A percentile compares a stretch with the other conserved stretches of the same genome.
phyloP scores from a whole-genome alignment of 2,888 invertebrate species.

The Lasioglossum malachurum region DNA sequence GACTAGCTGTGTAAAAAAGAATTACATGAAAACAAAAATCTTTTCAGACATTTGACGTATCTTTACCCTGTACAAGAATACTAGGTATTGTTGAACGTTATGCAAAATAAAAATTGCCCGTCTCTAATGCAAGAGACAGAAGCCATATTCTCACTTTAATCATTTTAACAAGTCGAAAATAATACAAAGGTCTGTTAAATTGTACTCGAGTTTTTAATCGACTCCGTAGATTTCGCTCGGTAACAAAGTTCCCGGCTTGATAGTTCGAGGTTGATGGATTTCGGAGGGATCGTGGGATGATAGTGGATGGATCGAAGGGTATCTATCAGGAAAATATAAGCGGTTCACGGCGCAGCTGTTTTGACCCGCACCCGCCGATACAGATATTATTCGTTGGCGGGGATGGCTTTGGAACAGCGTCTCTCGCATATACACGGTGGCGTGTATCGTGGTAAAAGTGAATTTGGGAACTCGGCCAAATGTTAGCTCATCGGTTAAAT shows the following conservation, averaged over 20 bases:
- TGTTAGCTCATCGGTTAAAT: constrained; percentile 78
- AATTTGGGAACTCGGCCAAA: constrained; percentile 76
- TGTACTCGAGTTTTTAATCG: neutral
- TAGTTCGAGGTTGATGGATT: neutral
- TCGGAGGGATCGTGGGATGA: neutral
- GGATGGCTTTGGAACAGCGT: constrained; percentile 29
- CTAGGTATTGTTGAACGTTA: too few relatives aligned
- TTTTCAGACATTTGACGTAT: too few relatives aligned
- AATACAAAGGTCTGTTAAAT: neutral
- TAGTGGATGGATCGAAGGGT: neutral
- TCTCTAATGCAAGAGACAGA: too few relatives aligned
- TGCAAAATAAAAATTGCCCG: neutral
- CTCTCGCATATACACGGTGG: constrained; percentile 54
- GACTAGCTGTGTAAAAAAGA: too few relatives aligned
- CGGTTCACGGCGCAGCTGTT: constrained; percentile 39
- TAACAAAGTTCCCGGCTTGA: neutral
- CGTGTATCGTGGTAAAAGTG: constrained; percentile 73
- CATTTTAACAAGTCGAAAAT: neutral
- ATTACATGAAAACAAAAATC: too few relatives aligned
- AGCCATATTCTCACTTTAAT: too few relatives aligned
- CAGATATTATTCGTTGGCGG: constrained; percentile 38
- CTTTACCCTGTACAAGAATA: too few relatives aligned
- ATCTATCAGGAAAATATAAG: constrained; percentile 20
- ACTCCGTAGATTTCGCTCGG: neutral
- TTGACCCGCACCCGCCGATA: constrained; percentile 22